Percentiles rank a stretch among this genome's conserved stretches.
Conservation (phyloP, 1,140 invertebrate genomes). For the Drosophila sp. region DNA sequence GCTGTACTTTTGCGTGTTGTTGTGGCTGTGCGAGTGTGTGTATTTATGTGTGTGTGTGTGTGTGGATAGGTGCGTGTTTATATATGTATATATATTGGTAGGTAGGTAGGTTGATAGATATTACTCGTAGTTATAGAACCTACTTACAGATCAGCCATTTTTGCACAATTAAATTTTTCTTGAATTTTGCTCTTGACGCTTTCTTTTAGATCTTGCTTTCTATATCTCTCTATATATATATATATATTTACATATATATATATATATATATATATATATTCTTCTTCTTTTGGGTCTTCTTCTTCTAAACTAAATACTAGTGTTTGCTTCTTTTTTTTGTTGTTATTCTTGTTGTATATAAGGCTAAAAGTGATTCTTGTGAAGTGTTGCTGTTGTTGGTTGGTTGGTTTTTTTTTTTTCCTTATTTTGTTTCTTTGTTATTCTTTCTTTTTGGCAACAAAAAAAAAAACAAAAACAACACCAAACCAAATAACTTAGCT, state of each 20-base stretch:
- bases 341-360: conserved; percentile 61
- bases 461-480: conserved; percentile 23
- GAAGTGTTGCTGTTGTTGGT: conserved; percentile 9
- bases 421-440: conserved; percentile 21
- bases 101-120: conserved; percentile 13
- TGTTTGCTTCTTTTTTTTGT: conserved; percentile 17
- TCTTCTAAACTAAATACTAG: conserved; percentile 40
- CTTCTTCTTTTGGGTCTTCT: conserved; percentile 22
- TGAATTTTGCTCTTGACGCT: conserved; percentile 5
- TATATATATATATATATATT: not conserved
- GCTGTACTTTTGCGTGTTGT: conserved; percentile 7
- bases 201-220: conserved; percentile 6
- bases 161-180: conserved; percentile 4
- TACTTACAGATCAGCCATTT: conserved; percentile 37
- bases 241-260: not conserved
- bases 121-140: conserved; percentile 5
- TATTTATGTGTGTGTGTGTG: not conserved
- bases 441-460: conserved; percentile 17
- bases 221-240: not conserved
- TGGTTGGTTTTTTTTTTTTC: conserved; percentile 2
- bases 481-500: conserved; percentile 53
- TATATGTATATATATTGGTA: conserved; percentile 13
- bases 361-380: conserved; percentile 67
- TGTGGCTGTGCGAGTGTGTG: not conserved
- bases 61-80: not conserved